Evolutionary conservation across 2,888 invertebrate genomes (phyloP), one percentile per base, ranked within the genome.

Genomic region (Cryptocheilus praepositus): DNA sequence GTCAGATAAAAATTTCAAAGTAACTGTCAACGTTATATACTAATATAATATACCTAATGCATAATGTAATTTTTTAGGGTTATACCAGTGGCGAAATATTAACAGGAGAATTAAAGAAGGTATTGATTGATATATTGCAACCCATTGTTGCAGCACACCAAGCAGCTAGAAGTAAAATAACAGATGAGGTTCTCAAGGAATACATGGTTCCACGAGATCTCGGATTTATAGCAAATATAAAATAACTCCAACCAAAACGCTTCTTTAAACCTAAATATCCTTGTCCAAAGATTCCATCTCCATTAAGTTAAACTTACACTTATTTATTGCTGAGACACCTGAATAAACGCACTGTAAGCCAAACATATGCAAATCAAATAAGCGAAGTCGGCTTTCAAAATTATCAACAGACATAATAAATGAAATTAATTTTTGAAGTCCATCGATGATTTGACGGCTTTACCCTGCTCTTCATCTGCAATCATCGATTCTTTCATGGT

Each of bases 91-190:
- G 99, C 1, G 93, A 93, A 83, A 90, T 99, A 89, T 89, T 99
- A 44, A 98, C 98, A 0, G 99, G 99, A 0, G 96, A 98, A 88
- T 90, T 99, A 66, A 99, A 99, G 89, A 96, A 96, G 85, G 91
- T 96, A 77, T 92, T 98, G 4, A 96, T 98, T 77, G 94, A 95
- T 51, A 90, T 93, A 44, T 84, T 96, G 21, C 94, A 95, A 44
- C 94, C 95, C 1, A 91, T 98, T 70, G 92, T 99, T 0, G 91
- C 92, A 28, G 92, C 92, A 54, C 98, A 98, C 90, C 97, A 98
- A 90, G 92, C 93, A 81, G 91, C 93, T 45, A 91, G 97, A 67
- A 92, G 93, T 54, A 89, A 91, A 73, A 92, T 99, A 61, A 98
- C 97, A 0, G 97, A 98, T 81, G 96, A 97, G 52, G 89, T 94